Evolutionary conservation across 2,888 invertebrate genomes (phyloP), one percentile per base, ranked within the genome.

Genomic region (Odontocerum albicorne): DNA sequence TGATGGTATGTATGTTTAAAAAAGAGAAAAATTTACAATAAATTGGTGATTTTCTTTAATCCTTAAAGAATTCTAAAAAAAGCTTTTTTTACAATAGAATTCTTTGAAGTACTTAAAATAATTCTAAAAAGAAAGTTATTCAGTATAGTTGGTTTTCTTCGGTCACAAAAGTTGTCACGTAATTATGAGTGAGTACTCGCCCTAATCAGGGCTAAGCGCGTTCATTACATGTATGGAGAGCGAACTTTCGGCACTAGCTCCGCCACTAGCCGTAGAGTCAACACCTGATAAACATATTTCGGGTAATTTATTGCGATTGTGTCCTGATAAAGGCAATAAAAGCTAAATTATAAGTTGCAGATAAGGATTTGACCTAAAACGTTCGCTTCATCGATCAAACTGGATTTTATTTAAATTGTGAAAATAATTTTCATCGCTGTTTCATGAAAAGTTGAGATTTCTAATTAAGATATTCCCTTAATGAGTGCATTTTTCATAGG

Each of bases 231-330:
- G 42, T 36, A 47, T 22, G 15, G 47, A 22, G 21, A 47, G 36
- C 36, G 47, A 47, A 16, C 19, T 21, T 42, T 43, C 35, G 50
- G 50, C 17, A 39, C 19, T 15, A 38, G 6, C 38, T 15, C 16
- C 17, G 10, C 38, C 12, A n/a, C 19, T 32, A 50, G 43, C 32
- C 38, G 27, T 32, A 38, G 20, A 60, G 43, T 60, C 60, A 49
- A 60, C 60, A 60, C 60, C 60, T 52, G 58, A 60, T 60, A 60
- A 58, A 58, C 49, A 55, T 36, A 50, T 53, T 49, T 47, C 32
- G 12, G 15, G 49, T 44, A 60, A 60, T 60, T 57, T 55, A 60
- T 40, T 22, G 36, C 43, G 59, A 59, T 59, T 17, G 38, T 20
- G 39, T 31, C 42, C 10, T 20, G 60, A 60, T 60, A 50, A 47